Conservation (phyloP, 2,113 vertebrate genomes). For the Eulemur macaco region DNA sequence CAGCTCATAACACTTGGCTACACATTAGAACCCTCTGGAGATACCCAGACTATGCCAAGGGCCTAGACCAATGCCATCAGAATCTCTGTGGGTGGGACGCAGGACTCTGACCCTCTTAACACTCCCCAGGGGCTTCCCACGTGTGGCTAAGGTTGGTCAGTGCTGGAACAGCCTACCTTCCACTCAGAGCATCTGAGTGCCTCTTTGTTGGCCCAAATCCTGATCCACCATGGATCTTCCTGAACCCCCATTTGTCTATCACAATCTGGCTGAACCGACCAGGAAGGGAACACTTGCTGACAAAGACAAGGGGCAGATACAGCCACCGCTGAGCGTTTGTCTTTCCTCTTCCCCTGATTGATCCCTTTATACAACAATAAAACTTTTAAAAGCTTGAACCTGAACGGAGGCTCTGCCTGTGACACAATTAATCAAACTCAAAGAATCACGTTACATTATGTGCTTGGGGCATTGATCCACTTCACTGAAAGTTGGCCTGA, state of each 20-base stretch:
- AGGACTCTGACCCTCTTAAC: background rate
- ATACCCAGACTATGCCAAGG: background rate
- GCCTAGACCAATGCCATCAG: background rate
- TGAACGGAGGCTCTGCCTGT: constrained; percentile 78
- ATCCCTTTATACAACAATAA: constrained; percentile 83
- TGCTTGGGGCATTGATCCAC: constrained; percentile 72
- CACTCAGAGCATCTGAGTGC: background rate
- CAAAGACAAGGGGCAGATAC: constrained; percentile 8
- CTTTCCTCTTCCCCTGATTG: constrained; percentile 78
- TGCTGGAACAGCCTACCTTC: background rate
- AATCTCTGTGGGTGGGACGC: background rate
- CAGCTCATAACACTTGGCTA: background rate
- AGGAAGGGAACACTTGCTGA: background rate
- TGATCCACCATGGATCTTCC: background rate
- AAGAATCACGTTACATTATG: constrained; percentile 73
- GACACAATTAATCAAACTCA: constrained; percentile 82
- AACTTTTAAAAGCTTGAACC: constrained; percentile 84
- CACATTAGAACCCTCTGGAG: background rate
- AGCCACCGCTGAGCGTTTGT: constrained; percentile 60
- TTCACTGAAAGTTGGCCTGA: constrained; percentile 71
- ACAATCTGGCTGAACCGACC: background rate
- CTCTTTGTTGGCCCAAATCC: background rate
- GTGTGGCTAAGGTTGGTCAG: background rate
- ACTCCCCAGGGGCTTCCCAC: background rate
- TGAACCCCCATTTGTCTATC: background rate